phyloP scores from a whole-genome alignment of 2,888 invertebrate genomes.

The Chrysolina haemoptera region DNA sequence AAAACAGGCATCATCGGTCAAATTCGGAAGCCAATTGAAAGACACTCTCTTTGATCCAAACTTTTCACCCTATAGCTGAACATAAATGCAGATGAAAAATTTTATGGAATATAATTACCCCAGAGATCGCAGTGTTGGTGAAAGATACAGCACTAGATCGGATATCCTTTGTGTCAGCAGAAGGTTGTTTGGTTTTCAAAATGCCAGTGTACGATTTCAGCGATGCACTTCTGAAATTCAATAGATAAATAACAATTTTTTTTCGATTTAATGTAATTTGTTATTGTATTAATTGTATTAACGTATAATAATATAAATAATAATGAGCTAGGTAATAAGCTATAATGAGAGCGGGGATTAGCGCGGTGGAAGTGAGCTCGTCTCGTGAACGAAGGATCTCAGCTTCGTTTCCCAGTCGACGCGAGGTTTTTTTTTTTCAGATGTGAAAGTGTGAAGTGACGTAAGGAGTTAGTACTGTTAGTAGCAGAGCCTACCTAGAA shows the following conservation, averaged over 20 bases:
- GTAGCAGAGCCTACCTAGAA: too few relatives aligned
- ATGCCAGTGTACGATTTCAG: conserved; percentile 24
- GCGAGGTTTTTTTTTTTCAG: too few relatives aligned
- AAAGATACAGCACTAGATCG: not conserved
- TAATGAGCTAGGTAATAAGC: too few relatives aligned
- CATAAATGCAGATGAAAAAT: not conserved
- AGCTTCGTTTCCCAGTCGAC: too few relatives aligned
- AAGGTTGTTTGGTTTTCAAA: conserved; percentile 7
- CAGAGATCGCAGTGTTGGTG: not conserved
- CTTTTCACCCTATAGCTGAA: conserved; percentile 20
- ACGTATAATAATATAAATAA: too few relatives aligned
- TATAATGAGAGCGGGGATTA: too few relatives aligned
- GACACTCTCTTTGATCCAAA: conserved; percentile 28
- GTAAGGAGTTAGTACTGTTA: too few relatives aligned
- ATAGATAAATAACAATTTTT: not conserved
- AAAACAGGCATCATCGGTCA: not conserved
- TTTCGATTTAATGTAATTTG: not conserved
- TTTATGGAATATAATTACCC: not conserved
- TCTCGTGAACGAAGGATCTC: too few relatives aligned
- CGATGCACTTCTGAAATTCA: conserved; percentile 2
- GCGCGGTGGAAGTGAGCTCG: too few relatives aligned
- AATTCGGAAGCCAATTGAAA: conserved; percentile 8
- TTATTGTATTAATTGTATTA: not conserved
- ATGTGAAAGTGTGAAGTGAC: too few relatives aligned
- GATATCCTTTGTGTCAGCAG: not conserved